These are phyloP conservation scores for Oscheius sp. DNA, from an alignment of 2,888 invertebrate species.

Conservation along the genomic window DNA sequence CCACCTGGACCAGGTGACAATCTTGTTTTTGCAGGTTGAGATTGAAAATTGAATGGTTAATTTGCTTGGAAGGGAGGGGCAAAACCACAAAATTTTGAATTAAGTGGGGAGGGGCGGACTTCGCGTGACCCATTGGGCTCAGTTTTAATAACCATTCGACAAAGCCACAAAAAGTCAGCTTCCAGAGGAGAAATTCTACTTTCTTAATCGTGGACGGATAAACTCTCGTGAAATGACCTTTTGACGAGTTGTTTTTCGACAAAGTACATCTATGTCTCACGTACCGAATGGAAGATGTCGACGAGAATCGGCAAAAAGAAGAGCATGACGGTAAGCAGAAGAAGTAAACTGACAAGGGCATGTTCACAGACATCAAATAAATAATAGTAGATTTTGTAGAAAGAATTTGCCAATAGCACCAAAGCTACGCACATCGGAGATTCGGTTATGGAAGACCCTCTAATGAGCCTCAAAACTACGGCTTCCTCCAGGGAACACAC, in stretches of 20 bases:
- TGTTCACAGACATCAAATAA: slow-evolving; percentile 65
- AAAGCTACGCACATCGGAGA: slow-evolving; percentile 62
- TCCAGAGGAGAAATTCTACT: neutral
- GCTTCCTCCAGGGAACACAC: too few species aligned
- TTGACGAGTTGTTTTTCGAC: neutral
- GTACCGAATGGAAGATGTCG: slow-evolving; percentile 44
- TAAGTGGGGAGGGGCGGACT: neutral
- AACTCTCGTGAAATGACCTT: neutral
- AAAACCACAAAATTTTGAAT: neutral
- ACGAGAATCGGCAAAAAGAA: slow-evolving; percentile 57
- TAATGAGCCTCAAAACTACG: slow-evolving; percentile 14
- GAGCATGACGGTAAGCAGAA: slow-evolving; percentile 54
- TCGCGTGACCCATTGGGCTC: slow-evolving; percentile 1
- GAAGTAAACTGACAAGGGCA: slow-evolving; percentile 54
- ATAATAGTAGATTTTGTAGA: slow-evolving; percentile 65
- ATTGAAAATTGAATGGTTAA: neutral
- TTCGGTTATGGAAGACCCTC: slow-evolving; percentile 9
- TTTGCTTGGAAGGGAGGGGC: neutral
- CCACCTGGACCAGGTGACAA: neutral
- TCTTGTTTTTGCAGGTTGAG: neutral
- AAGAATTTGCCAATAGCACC: slow-evolving; percentile 60
- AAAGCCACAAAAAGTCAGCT: neutral
- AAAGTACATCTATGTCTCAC: too few species aligned
- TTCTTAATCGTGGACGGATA: neutral
- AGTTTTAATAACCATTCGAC: slow-evolving; percentile 1